A percentile compares a stretch with the other conserved stretches of the same genome.
These are phyloP conservation scores for Bubalus kerabau DNA, from an alignment of 2,113 vertebrate genomes.

Conservation along the genomic window DNA sequence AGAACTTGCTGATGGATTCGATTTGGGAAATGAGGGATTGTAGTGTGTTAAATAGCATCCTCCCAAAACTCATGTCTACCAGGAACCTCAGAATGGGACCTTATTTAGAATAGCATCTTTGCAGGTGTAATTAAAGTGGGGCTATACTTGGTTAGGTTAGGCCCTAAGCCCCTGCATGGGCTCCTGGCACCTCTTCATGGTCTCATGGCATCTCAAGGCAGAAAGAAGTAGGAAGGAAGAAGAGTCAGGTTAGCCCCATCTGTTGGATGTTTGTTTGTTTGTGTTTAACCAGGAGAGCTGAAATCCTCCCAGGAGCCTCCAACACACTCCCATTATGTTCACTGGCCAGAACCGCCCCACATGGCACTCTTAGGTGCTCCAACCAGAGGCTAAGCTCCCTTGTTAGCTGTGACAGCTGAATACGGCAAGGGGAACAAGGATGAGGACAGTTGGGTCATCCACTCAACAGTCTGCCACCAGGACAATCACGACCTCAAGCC, in stretches of 20 bases:
- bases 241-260: background rate
- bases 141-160: background rate
- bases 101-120: background rate
- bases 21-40: background rate
- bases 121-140: background rate
- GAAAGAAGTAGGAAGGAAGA: background rate
- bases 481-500: background rate
- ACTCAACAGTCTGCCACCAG: background rate
- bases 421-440: too few relatives aligned
- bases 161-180: background rate
- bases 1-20: background rate
- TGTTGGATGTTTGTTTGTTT: background rate
- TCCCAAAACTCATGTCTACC: background rate
- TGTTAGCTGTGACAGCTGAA: background rate
- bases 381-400: background rate
- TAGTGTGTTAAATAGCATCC: background rate
- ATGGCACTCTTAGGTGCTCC: background rate
- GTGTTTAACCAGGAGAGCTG: background rate
- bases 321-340: background rate
- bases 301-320: background rate
- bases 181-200: background rate
- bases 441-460: background rate
- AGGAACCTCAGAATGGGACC: background rate
- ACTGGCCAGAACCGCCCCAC: fast-evolving
- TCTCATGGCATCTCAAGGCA: background rate